phyloP scores from a whole-genome alignment of 2,113 vertebrate species.

The Tupaia chinensis region DNA sequence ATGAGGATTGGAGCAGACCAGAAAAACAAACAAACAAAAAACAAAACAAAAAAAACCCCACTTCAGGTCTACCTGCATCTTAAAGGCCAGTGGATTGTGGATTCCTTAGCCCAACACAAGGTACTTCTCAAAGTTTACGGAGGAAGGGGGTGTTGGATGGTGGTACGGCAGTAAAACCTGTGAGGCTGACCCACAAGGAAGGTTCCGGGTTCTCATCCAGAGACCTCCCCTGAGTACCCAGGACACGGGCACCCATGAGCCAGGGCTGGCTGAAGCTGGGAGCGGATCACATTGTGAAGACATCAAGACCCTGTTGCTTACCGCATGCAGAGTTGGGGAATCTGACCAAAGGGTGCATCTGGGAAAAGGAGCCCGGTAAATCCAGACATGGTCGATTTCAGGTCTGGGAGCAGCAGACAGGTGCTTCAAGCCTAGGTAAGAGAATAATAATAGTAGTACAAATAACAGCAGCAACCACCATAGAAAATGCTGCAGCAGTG shows the following conservation, averaged over 20 bases:
- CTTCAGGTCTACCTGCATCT: not conserved
- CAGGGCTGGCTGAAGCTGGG: too few relatives aligned
- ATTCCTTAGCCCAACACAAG: not conserved
- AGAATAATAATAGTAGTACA: not conserved
- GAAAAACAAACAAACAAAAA: too few relatives aligned
- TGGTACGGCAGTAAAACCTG: too few relatives aligned
- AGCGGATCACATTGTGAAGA: too few relatives aligned
- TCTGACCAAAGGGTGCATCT: not conserved
- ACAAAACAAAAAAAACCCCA: too few relatives aligned
- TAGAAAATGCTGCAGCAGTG: not conserved
- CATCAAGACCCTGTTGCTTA: not conserved
- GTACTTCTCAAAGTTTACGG: too few relatives aligned
- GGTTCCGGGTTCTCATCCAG: too few relatives aligned
- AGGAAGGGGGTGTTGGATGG: too few relatives aligned
- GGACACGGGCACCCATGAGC: too few relatives aligned
- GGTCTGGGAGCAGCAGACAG: not conserved
- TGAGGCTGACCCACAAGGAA: too few relatives aligned
- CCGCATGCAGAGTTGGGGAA: not conserved
- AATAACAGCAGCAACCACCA: not conserved
- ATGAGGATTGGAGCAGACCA: not conserved
- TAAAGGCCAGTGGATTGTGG: not conserved
- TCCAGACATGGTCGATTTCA: not conserved
- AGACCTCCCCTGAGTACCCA: too few relatives aligned
- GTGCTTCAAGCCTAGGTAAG: not conserved
- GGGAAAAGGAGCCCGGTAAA: not conserved